Conservation (phyloP, 2,888 invertebrate genomes). For the Aspidiotus rigidus region DNA sequence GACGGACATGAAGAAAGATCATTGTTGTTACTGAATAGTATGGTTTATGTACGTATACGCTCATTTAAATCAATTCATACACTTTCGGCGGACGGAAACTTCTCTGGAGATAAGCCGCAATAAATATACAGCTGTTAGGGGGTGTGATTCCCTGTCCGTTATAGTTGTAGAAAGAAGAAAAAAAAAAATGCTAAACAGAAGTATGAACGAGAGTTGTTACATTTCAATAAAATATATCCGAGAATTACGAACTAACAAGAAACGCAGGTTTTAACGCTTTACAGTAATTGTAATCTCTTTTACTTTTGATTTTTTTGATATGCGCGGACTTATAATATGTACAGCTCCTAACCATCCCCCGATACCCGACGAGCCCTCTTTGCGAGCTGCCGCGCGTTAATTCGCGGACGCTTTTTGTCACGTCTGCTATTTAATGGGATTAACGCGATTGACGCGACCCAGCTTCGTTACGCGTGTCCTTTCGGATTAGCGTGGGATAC, state of each 20-base stretch:
- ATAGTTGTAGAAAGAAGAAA: not conserved
- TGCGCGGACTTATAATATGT: not conserved
- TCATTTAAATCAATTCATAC: not conserved
- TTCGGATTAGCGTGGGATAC: slow-evolving; percentile 24
- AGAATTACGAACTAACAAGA: slow-evolving; percentile 7
- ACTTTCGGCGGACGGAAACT: not conserved
- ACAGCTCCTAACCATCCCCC: slow-evolving; percentile 10
- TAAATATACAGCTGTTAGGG: not conserved
- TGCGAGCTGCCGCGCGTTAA: not conserved
- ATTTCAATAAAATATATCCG: slow-evolving; percentile 24
- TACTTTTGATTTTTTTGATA: slow-evolving; percentile 5
- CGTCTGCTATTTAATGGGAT: slow-evolving; percentile 29
- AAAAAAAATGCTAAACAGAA: not conserved
- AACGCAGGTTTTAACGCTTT: slow-evolving; percentile 23
- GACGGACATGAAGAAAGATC: no score
- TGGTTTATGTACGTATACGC: no score
- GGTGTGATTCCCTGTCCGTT: not conserved
- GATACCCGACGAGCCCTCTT: not conserved
- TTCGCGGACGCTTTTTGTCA: slow-evolving; percentile 27
- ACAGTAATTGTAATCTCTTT: slow-evolving; percentile 27
- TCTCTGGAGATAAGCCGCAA: no score
- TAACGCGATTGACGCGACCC: slow-evolving; percentile 15
- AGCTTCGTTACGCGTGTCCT: slow-evolving; percentile 15
- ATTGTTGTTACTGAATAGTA: no score
- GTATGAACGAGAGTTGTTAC: not conserved